Base-by-base conservation (phyloP, 2,888 invertebrate genomes). In the Catocala nupta region DNA sequence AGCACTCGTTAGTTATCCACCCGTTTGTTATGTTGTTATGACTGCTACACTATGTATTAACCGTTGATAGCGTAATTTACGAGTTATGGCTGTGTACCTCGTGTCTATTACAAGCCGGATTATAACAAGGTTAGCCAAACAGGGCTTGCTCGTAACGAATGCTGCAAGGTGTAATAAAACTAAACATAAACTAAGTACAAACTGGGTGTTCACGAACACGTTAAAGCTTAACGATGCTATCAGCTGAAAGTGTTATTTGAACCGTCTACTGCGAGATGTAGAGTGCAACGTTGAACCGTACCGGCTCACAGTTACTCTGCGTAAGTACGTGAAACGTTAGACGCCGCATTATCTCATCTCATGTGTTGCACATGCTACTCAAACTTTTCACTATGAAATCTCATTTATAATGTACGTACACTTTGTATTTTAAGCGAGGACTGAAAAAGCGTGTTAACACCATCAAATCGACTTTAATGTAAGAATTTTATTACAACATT, bases 1-100 rank as follows among this genome's bases (percentile, higher is more conserved):
- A 88, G 87, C 84, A 82, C 84, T 86, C 89, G 87, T 90, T 90
- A 86, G 84, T 89, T 89, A 88, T 77, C 85, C 84, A 71, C 73
- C 77, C 75, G 75, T 75, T 82, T 75, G 80, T 80, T 78, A 78
- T 80, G 83, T 83, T 86, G 85, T 82, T 86, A 84, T 84, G 83
- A 83, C 78, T 79, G 80, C 74, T 76, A 84, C 84, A 87, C 83
- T 87, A 86, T 86, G 84, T 86, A 85, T 85, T 84, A 86, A 81
- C 78, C 78, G 73, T 77, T 80, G 79, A 86, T 82, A 79, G 70
- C 71, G 70, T 82, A 78, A 80, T 82, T 81, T 80, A 78, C 70
- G 68, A 77, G 69, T 66, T 75, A 70, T 63, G 61, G 45, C 63
- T 62, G 60, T 62, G 60, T 75, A 67, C 74, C 71, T 69, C 50